Evolutionary conservation across 2,113 vertebrate genomes (phyloP).

Genomic region (Lynx canadensis): DNA sequence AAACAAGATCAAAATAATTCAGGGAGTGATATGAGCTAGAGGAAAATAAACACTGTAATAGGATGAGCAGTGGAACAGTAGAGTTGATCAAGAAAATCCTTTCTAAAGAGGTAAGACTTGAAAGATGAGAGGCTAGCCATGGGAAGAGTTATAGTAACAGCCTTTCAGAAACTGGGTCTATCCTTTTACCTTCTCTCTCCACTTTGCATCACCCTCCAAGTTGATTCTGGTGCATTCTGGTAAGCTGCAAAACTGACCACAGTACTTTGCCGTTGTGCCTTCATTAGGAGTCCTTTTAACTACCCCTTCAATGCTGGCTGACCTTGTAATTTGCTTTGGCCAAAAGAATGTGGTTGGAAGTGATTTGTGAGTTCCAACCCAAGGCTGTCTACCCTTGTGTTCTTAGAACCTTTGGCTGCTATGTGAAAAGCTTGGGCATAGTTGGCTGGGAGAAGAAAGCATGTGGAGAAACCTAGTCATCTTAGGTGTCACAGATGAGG

Average conservation of each 20-base stretch:
- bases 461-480: not conserved
- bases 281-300: not conserved
- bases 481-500: not conserved
- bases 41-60: not conserved
- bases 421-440: not conserved
- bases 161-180: not conserved
- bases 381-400: not conserved
- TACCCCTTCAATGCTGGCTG: not conserved
- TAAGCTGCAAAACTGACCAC: slow-evolving; percentile 4
- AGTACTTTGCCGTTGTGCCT: not conserved
- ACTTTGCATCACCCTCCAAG: not conserved
- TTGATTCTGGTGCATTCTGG: not conserved
- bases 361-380: not conserved
- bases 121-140: slow-evolving; percentile 15
- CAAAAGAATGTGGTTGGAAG: slow-evolving; percentile 11
- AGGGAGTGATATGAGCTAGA: not conserved
- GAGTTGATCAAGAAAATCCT: not conserved
- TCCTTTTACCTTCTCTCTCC: not conserved
- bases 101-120: not conserved
- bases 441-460: not conserved
- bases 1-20: not conserved
- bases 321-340: not conserved
- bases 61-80: not conserved
- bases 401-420: not conserved
- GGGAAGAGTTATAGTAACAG: not conserved